Evolutionary conservation across 1,140 invertebrate genomes (phyloP).

Genomic region (Acromyrmex heyeri): DNA sequence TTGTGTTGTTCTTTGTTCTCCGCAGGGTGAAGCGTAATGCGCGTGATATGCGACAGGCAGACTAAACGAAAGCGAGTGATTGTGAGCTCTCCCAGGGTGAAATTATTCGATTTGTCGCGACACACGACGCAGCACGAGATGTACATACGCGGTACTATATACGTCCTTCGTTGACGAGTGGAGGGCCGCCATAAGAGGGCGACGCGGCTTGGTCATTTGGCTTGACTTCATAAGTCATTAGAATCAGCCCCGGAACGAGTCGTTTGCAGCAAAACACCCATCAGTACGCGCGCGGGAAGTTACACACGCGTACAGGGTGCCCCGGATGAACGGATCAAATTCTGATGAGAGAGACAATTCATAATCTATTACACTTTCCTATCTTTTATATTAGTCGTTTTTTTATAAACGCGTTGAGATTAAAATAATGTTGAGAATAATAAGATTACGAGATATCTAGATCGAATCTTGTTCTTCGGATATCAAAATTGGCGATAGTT

Average conservation of each 20-base stretch:
- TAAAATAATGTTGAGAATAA: not conserved
- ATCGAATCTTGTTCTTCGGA: not conserved
- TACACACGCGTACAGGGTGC: conserved; percentile 57
- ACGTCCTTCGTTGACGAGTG: conserved; percentile 66
- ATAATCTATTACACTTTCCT: not conserved
- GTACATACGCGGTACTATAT: conserved; percentile 71
- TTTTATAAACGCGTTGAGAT: not conserved
- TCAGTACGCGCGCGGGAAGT: conserved; percentile 58
- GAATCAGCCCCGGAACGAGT: conserved; percentile 83
- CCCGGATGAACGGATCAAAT: conserved; percentile 76
- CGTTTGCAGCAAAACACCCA: conserved; percentile 79
- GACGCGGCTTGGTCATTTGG: conserved; percentile 84
- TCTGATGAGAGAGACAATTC: conserved; percentile 49
- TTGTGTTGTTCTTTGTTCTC: conserved; percentile 46
- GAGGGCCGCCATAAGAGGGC: conserved; percentile 73
- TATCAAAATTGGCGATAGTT: not conserved
- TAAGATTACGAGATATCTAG: not conserved
- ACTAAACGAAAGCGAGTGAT: conserved; percentile 62
- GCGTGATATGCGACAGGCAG: conserved; percentile 64
- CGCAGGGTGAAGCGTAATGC: conserved; percentile 53
- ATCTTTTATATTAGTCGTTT: not conserved
- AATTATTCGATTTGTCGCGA: conserved; percentile 82
- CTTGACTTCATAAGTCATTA: conserved; percentile 87
- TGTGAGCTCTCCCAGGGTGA: conserved; percentile 67
- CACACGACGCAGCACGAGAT: conserved; percentile 75